Conservation (phyloP, 2,797 vertebrate genomes). For the Diplodus puntazzo region DNA sequence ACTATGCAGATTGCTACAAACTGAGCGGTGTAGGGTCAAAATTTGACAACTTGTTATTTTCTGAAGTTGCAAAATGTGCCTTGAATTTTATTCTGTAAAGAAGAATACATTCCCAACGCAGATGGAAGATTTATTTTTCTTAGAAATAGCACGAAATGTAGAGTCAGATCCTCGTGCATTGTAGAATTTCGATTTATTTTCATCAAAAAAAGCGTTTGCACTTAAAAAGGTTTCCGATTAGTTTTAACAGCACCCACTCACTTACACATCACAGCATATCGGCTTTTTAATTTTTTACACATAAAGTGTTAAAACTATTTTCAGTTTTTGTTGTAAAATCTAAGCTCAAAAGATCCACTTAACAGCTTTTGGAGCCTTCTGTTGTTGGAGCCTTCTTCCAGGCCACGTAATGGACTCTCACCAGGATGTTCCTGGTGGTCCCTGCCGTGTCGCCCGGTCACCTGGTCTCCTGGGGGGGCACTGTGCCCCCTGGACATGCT, state of each 20-base stretch:
- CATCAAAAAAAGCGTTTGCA: background rate
- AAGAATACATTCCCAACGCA: background rate
- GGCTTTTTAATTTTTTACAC: background rate
- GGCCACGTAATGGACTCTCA: background rate
- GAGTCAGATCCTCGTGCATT: background rate
- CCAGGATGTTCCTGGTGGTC: background rate
- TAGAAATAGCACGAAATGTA: background rate
- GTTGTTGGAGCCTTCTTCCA: too few species aligned
- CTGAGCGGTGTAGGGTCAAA: background rate
- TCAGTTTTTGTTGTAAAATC: background rate
- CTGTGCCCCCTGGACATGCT: background rate
- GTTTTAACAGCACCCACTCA: background rate
- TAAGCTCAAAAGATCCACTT: background rate
- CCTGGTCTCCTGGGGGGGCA: background rate
- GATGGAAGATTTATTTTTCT: background rate
- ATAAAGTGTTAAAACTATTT: background rate
- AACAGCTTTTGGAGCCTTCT: background rate
- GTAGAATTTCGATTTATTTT: background rate
- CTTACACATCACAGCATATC: background rate
- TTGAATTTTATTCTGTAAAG: background rate
- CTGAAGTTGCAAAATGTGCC: background rate
- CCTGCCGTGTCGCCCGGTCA: slow-evolving; percentile 4
- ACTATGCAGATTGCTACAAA: background rate
- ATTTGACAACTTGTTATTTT: background rate
- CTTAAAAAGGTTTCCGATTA: background rate